Evolutionary conservation across 2,888 invertebrate species (phyloP).

Genomic region (Plemyria rubiginata): DNA sequence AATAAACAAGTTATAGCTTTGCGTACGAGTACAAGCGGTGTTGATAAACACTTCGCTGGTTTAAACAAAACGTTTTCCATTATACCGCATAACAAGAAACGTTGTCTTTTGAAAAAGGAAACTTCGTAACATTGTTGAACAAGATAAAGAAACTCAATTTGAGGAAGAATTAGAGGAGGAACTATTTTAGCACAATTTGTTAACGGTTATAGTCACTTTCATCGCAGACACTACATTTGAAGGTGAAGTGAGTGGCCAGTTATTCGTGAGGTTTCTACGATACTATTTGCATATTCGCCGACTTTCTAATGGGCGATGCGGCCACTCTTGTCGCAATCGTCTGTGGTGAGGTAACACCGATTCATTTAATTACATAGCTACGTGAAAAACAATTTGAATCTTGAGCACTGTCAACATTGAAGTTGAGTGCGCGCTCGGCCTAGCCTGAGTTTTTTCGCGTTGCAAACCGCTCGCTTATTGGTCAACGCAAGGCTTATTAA

Average conservation of each 20-base stretch:
- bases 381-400: constrained; percentile 67
- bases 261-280: constrained; percentile 85
- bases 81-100: constrained; percentile 52
- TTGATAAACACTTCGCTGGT: constrained; percentile 66
- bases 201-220: constrained; percentile 83
- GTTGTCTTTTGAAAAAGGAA: constrained; percentile 47
- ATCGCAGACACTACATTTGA: constrained; percentile 79
- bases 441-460: constrained; percentile 62
- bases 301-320: constrained; percentile 85
- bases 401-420: constrained; percentile 70
- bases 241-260: constrained; percentile 83
- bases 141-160: constrained; percentile 50
- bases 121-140: constrained; percentile 39
- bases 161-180: constrained; percentile 60
- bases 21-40: constrained; percentile 56
- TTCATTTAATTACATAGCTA: constrained; percentile 78
- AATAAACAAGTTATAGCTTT: constrained; percentile 61
- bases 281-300: constrained; percentile 85
- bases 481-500: constrained; percentile 57
- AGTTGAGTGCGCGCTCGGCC: constrained; percentile 57
- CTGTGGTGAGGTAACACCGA: constrained; percentile 81
- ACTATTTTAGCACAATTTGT: constrained; percentile 78
- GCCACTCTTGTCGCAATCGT: constrained; percentile 82
- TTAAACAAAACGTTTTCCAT: constrained; percentile 62
- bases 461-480: constrained; percentile 57